These are phyloP conservation scores for Tridacna gigas DNA, from an alignment of 2,888 invertebrate genomes.

Conservation along the genomic window DNA sequence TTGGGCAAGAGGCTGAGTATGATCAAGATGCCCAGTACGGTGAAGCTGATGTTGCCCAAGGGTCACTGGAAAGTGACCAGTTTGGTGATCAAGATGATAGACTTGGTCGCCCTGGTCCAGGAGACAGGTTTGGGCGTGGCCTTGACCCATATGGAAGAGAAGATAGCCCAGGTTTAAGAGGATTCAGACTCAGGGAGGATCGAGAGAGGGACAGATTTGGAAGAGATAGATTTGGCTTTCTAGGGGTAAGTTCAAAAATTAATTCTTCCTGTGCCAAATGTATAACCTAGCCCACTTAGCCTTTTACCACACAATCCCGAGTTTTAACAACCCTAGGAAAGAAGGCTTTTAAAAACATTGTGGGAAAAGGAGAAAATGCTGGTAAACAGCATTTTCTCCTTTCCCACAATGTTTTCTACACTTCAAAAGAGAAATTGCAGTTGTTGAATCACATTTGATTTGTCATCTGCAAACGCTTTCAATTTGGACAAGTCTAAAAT, in stretches of 20 bases:
- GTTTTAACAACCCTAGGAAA: too few relatives aligned
- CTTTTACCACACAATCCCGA: too few relatives aligned
- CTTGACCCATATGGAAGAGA: background rate
- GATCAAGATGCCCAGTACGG: background rate
- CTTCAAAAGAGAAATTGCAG: too few relatives aligned
- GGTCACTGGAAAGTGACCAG: background rate
- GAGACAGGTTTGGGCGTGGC: background rate
- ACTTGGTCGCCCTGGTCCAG: constrained; percentile 2
- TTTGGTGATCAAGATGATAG: background rate
- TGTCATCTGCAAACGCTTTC: too few relatives aligned
- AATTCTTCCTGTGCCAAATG: too few relatives aligned
- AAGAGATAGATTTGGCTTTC: constrained; percentile 13
- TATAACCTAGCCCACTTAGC: too few relatives aligned
- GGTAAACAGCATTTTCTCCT: too few relatives aligned
- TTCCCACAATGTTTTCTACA: too few relatives aligned
- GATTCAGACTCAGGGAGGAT: constrained; percentile 14
- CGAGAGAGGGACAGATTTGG: background rate
- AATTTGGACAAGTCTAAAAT: too few relatives aligned
- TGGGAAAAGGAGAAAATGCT: too few relatives aligned
- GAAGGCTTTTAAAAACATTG: too few relatives aligned
- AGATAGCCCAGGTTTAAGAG: background rate
- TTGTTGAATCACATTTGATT: too few relatives aligned
- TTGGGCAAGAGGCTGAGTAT: constrained; percentile 17
- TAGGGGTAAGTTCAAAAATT: background rate
- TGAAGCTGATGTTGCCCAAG: constrained; percentile 19